Base-by-base conservation (phyloP, 2,888 invertebrate species). In the Drosophila putrida region DNA sequence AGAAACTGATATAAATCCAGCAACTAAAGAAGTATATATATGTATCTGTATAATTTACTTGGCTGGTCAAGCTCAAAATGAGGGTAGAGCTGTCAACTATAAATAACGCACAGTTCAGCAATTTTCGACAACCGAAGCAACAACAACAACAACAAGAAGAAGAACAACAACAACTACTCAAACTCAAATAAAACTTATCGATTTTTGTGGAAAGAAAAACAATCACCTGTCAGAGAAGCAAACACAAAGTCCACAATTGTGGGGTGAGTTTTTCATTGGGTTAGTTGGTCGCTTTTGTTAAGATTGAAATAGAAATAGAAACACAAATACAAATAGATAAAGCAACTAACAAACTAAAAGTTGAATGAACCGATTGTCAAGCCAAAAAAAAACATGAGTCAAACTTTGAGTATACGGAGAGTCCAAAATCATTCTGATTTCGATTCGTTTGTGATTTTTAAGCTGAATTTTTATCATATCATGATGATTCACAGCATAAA, bases 401-500 rank as follows among this genome's bases (percentile, higher is more conserved):
- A 20, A 33, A 25, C 39, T 38, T 20, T 20, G 20, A 20, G 1
- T 20, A 36, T 43, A 11, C 3, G n/a, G n/a, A 54, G 46, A 31
- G 2, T 20, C 36, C 53, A 31, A 43, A 41, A 43, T 27, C 49
- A 39, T 35, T n/a, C n/a, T 44, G 11, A 46, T 13, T 57, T 36
- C 27, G 10, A 35, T 9, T 47, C 57, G 41, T 35, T 20, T 54
- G 47, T 55, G 43, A 41, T 43, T 63, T 59, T 62, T 49, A 62
- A 69, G 58, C 49, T 65, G 38, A 46, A 36, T 64, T 64, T 64
- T 46, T 46, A 65, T 72, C 50, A 62, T 53, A 33, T 13, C 28
- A 25, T 27, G 44, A 70, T 82, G 82, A 82, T 71, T 87, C 87
- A 84, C 46, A 61, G 47, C 58, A 62, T 66, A 78, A 87, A 78